These are phyloP conservation scores for Cantharis rufa DNA, from an alignment of 2,888 invertebrate genomes.

Conservation along the genomic window DNA sequence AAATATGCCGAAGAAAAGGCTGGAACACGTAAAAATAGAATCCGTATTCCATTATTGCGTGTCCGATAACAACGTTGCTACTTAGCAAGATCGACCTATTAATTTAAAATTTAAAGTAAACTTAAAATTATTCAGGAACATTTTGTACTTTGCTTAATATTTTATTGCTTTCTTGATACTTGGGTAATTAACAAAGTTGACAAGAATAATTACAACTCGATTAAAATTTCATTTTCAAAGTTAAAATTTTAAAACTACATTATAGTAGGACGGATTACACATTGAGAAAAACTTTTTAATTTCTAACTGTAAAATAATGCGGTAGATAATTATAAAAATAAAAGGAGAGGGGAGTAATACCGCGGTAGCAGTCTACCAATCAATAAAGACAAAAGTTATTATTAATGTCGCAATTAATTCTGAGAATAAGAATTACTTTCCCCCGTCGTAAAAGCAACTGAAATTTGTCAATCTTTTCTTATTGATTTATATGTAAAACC, in stretches of 20 bases:
- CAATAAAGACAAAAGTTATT: not conserved
- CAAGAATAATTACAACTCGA: not conserved
- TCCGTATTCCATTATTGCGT: slow-evolving; percentile 11
- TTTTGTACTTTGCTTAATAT: not conserved
- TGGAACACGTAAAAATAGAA: not conserved
- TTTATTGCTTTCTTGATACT: not conserved
- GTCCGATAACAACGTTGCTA: not conserved
- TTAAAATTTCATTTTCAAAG: not conserved
- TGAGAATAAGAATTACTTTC: not conserved
- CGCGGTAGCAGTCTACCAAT: not conserved
- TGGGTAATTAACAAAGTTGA: not conserved
- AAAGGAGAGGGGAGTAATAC: not conserved
- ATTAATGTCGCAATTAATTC: not conserved
- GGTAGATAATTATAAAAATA: not conserved
- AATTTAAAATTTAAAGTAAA: not conserved
- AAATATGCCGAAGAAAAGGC: no score
- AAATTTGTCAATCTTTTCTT: no score
- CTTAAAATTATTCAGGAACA: not conserved
- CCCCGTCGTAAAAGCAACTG: no score
- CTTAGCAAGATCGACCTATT: not conserved
- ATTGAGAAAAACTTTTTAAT: not conserved
- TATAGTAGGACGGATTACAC: not conserved
- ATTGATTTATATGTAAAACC: no score
- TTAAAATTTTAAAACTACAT: not conserved
- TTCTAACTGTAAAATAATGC: not conserved